Conservation (phyloP, 2,113 vertebrate genomes). For the Misgurnus anguillicaudatus region DNA sequence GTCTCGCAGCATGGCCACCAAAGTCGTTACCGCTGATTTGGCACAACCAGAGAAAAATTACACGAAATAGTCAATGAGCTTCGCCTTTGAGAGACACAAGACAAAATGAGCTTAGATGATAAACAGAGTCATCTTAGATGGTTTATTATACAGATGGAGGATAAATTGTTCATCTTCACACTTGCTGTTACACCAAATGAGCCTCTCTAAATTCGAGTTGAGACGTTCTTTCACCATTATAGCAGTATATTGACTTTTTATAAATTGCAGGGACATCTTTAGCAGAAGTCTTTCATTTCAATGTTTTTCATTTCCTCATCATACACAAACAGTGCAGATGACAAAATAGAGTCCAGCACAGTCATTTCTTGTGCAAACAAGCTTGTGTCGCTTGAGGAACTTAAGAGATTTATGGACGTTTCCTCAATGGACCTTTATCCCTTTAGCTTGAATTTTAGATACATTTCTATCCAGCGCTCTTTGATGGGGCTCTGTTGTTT, state of each 20-base stretch:
- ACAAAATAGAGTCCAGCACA: slow-evolving; percentile 19
- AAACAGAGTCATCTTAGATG: not conserved
- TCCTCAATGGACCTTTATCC: slow-evolving; percentile 13
- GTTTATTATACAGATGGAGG: not conserved
- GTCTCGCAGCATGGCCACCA: slow-evolving; percentile 15
- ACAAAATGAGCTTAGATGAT: slow-evolving; percentile 6
- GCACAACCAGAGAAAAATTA: slow-evolving; percentile 27
- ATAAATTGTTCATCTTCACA: slow-evolving; percentile 21
- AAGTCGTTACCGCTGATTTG: slow-evolving; percentile 32
- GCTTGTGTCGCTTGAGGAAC: slow-evolving; percentile 19
- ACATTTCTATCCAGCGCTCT: slow-evolving; percentile 50
- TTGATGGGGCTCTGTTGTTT: slow-evolving; percentile 53
- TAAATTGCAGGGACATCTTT: not conserved
- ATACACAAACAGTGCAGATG: not conserved
- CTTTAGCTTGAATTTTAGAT: slow-evolving; percentile 49
- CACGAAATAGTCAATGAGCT: slow-evolving; percentile 6
- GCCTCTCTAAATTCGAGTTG: not conserved
- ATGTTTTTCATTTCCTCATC: not conserved
- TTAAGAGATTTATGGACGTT: slow-evolving; percentile 12
- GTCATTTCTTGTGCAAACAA: slow-evolving; percentile 24
- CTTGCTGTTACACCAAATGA: slow-evolving; percentile 3
- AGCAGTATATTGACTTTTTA: slow-evolving; percentile 4
- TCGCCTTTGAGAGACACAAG: slow-evolving; percentile 19
- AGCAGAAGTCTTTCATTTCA: not conserved
- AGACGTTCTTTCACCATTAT: not conserved